Conservation (phyloP, 2,888 invertebrate genomes). For the Oligia latruncula region DNA sequence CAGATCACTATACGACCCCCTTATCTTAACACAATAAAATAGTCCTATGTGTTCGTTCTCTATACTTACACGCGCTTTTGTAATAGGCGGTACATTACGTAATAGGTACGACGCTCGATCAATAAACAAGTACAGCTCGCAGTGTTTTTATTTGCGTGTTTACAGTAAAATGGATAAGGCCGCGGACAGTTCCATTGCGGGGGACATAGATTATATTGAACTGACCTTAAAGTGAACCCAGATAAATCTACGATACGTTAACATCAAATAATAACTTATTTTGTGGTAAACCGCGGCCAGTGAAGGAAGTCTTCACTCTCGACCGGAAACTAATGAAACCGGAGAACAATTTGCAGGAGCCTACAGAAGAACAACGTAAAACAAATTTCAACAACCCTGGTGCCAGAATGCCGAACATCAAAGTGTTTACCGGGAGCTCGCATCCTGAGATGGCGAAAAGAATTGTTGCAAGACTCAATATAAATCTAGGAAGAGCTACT, state of each 20-base stretch:
- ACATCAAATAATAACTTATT: constrained; percentile 79
- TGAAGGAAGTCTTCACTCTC: constrained; percentile 73
- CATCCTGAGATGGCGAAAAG: constrained; percentile 99
- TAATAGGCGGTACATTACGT: constrained; percentile 53
- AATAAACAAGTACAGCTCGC: constrained; percentile 56
- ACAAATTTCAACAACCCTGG: constrained; percentile 74
- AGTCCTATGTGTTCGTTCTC: constrained; percentile 50
- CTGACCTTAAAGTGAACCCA: constrained; percentile 83
- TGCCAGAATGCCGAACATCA: constrained; percentile 98
- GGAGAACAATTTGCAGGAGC: constrained; percentile 70
- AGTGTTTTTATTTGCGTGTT: constrained; percentile 64
- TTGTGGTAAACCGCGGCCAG: constrained; percentile 69
- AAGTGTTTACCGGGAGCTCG: constrained; percentile 99
- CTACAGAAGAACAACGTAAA: constrained; percentile 65
- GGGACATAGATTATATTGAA: constrained; percentile 75
- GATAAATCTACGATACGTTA: constrained; percentile 79
- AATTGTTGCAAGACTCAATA: constrained; percentile 97
- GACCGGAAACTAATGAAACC: constrained; percentile 79
- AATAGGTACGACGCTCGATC: constrained; percentile 45
- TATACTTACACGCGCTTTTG: constrained; percentile 45
- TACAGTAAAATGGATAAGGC: constrained; percentile 69
- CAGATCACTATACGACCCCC: constrained; percentile 61
- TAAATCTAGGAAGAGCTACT: constrained; percentile 98
- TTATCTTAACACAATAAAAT: constrained; percentile 66
- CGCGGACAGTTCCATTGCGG: constrained; percentile 76